phyloP scores from a whole-genome alignment of 2,113 vertebrate species.

The Microtus pennsylvanicus region DNA sequence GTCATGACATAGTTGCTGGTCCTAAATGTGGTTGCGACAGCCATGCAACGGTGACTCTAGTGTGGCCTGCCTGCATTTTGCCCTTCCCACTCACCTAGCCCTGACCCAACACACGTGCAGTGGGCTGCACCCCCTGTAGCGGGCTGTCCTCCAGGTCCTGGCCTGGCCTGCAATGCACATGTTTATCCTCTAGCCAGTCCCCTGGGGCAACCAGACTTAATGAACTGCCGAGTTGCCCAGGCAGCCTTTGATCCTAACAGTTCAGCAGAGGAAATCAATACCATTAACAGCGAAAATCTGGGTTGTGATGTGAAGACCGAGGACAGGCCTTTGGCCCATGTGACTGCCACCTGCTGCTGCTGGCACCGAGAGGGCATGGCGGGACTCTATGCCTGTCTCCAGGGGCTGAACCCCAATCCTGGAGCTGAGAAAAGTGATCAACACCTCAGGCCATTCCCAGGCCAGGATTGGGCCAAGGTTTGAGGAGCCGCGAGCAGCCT shows the following conservation, averaged over 20 bases:
- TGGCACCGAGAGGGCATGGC: neutral
- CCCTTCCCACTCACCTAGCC: neutral
- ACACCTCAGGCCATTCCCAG: neutral
- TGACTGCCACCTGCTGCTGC: neutral
- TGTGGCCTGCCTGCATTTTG: fast-evolving
- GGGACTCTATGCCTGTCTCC: neutral
- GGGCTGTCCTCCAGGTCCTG: neutral
- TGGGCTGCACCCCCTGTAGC: neutral
- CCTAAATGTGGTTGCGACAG: fast-evolving
- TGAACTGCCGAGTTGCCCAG: neutral
- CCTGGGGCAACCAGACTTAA: constrained; percentile 10
- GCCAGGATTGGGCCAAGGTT: neutral
- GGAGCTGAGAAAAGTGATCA: neutral
- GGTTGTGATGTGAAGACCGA: constrained; percentile 1
- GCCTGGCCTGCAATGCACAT: neutral
- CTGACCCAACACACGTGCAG: too few relatives aligned
- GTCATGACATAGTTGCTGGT: fast-evolving
- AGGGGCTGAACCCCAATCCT: neutral
- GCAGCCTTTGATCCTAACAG: constrained; percentile 52
- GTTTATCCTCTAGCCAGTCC: neutral
- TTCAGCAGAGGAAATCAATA: constrained; percentile 40
- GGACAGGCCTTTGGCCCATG: neutral
- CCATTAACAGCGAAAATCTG: constrained; percentile 64
- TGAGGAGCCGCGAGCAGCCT: neutral
- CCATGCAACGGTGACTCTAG: fast-evolving